These are phyloP conservation scores for Sarcophaga caerulescens DNA, from an alignment of 2,888 invertebrate species.

Conservation along the genomic window DNA sequence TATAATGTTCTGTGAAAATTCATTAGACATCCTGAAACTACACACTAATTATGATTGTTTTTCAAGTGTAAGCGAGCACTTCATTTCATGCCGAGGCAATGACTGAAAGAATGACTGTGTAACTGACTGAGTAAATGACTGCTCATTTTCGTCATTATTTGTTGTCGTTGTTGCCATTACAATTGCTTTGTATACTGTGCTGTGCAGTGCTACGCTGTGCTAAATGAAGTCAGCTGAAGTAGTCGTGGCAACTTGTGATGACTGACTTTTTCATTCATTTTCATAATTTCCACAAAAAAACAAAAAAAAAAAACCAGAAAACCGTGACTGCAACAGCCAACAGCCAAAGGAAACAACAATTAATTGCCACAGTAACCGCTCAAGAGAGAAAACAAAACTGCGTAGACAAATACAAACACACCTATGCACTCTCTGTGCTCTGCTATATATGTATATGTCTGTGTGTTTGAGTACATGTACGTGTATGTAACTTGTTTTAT, in stretches of 20 bases:
- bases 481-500: not conserved
- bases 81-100: conserved; percentile 35
- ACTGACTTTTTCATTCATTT: conserved; percentile 44
- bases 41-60: conserved; percentile 65
- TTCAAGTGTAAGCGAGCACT: conserved; percentile 61
- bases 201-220: not conserved
- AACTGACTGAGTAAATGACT: conserved; percentile 1
- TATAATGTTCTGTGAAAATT: conserved; percentile 24
- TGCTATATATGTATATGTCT: too few species aligned
- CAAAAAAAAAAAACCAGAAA: not conserved
- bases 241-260: conserved; percentile 34
- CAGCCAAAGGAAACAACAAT: conserved; percentile 54
- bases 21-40: conserved; percentile 52
- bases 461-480: not conserved
- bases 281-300: conserved; percentile 1
- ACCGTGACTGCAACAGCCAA: conserved; percentile 9
- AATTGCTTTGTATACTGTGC: conserved; percentile 5
- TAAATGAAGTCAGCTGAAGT: conserved; percentile 20
- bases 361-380: conserved; percentile 66
- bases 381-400: conserved; percentile 4
- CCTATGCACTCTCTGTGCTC: too few species aligned
- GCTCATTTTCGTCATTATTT: conserved; percentile 31
- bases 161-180: not conserved
- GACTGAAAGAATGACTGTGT: conserved; percentile 29
- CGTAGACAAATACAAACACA: not conserved